phyloP scores from a whole-genome alignment of 1,140 invertebrate species.

The Asbolus verrucosus region DNA sequence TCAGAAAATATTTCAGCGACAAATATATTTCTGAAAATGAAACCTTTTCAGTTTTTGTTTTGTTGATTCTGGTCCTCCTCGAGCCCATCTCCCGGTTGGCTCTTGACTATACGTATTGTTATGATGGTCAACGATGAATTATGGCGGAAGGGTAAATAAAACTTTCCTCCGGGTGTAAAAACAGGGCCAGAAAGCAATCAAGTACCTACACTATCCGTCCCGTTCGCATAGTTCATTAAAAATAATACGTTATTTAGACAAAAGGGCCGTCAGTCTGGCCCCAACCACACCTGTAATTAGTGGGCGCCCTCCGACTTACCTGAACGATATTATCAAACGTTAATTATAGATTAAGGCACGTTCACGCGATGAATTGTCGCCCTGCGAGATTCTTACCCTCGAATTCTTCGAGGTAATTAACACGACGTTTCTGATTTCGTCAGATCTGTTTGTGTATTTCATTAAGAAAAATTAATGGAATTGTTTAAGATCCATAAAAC shows the following conservation, averaged over 20 bases:
- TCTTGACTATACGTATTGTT: no score
- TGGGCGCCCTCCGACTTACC: conserved; percentile 52
- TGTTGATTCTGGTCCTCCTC: no score
- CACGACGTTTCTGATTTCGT: conserved; percentile 1
- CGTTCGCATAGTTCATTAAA: conserved; percentile 5
- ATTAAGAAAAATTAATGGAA: conserved; percentile 4
- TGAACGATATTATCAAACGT: conserved; percentile 49
- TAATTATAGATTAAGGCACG: conserved; percentile 48
- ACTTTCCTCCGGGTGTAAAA: no score
- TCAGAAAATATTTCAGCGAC: no score
- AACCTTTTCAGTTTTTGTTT: no score
- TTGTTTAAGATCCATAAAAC: conserved; percentile 24
- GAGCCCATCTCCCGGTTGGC: no score
- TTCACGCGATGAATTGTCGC: conserved; percentile 48
- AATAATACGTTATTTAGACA: conserved; percentile 41
- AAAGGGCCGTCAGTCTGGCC: conserved; percentile 54
- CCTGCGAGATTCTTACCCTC: conserved; percentile 9
- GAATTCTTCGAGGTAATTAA: conserved; percentile 4
- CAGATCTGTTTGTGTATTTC: neutral
- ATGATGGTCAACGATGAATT: no score
- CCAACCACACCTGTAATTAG: conserved; percentile 58
- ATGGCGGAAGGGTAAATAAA: no score
- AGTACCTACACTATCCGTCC: neutral
- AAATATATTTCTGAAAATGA: no score
- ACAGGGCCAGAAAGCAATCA: neutral